Percentiles rank a stretch among this genome's conserved stretches.
Conservation (phyloP, 2,113 vertebrate genomes). For the Pangasianodon hypophthalmus region DNA sequence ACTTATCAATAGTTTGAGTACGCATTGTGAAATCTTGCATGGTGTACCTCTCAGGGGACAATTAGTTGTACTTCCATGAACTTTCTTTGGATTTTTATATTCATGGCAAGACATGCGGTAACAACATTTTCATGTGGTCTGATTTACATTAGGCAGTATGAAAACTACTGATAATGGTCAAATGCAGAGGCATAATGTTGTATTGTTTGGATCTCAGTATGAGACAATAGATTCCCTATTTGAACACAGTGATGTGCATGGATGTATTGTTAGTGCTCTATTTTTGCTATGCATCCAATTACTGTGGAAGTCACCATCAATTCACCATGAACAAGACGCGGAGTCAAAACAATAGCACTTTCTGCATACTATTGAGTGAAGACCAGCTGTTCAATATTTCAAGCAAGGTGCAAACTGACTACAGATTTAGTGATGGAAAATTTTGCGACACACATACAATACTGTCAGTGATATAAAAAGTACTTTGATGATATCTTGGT, state of each 20-base stretch:
- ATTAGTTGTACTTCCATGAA: neutral
- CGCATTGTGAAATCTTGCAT: too few species aligned
- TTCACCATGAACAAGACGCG: neutral
- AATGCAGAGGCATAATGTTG: conserved; percentile 38
- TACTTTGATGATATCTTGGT: neutral
- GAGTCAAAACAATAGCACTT: conserved; percentile 7
- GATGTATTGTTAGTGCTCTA: conserved; percentile 17
- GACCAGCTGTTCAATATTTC: conserved; percentile 12
- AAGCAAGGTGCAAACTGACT: conserved; percentile 10
- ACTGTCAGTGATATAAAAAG: neutral
- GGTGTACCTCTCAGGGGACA: too few species aligned
- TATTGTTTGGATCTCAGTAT: conserved; percentile 42
- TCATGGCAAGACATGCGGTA: conserved; percentile 64
- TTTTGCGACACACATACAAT: neutral
- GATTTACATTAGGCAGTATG: conserved; percentile 59
- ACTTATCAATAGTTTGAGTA: too few species aligned
- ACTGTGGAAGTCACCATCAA: neutral
- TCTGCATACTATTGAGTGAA: neutral
- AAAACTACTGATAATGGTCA: conserved; percentile 56
- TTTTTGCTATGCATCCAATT: conserved; percentile 31
- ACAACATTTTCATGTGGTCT: conserved; percentile 60
- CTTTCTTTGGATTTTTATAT: conserved; percentile 64
- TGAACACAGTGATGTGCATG: neutral
- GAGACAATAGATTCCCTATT: neutral
- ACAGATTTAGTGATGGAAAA: neutral